A percentile compares a stretch with the other conserved stretches of the same genome.
phyloP scores from a whole-genome alignment of 1,140 invertebrate genomes.

The Hyles vespertilio region DNA sequence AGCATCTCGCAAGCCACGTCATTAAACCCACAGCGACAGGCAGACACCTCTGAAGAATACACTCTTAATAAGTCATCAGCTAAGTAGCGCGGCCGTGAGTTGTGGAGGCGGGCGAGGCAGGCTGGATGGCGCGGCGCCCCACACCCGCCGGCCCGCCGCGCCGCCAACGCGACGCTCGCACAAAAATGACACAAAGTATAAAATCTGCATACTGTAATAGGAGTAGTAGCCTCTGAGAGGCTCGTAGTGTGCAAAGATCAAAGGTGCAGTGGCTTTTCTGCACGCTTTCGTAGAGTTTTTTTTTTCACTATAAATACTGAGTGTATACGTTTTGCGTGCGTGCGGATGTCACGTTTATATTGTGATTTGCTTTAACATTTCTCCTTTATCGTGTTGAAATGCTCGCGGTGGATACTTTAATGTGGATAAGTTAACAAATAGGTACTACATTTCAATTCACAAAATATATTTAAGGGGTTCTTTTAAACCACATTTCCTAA shows the following conservation, averaged over 20 bases:
- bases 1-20: constrained; percentile 42
- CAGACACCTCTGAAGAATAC: constrained; percentile 73
- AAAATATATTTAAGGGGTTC: too few relatives aligned
- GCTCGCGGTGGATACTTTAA: too few relatives aligned
- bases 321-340: too few relatives aligned
- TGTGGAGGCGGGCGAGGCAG: constrained; percentile 20
- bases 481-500: too few relatives aligned
- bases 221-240: constrained; percentile 57
- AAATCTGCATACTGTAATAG: constrained; percentile 68
- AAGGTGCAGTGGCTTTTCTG: constrained; percentile 46
- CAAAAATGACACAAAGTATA: constrained; percentile 71
- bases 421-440: too few relatives aligned
- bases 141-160: constrained; percentile 19
- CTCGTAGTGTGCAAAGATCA: constrained; percentile 54
- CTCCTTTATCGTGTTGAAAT: too few relatives aligned
- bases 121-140: constrained; percentile 25
- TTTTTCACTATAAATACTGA: constrained; percentile 2
- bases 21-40: constrained; percentile 63
- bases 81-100: constrained; percentile 61
- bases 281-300: constrained; percentile 19
- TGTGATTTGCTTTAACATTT: too few relatives aligned
- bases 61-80: constrained; percentile 74
- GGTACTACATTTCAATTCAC: too few relatives aligned
- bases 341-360: too few relatives aligned
- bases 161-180: constrained; percentile 40